These are phyloP conservation scores for Ophthalmolycus amberensis DNA, from an alignment of 2,113 vertebrate species.

Conservation along the genomic window DNA sequence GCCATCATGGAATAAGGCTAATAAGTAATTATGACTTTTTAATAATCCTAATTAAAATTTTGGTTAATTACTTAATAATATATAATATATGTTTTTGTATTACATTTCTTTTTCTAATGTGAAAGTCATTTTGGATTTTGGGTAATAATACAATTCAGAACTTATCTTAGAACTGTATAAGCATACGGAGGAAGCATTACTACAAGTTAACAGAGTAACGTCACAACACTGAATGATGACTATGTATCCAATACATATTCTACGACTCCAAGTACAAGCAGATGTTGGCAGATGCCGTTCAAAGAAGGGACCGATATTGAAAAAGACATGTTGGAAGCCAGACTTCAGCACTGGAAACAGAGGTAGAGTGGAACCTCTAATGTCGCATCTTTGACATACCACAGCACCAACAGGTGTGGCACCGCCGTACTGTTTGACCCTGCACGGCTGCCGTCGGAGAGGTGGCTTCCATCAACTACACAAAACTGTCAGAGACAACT, in stretches of 20 bases:
- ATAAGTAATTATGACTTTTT: neutral
- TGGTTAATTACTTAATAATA: neutral
- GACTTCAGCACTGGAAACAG: neutral
- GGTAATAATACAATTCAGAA: neutral
- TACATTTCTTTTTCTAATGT: neutral
- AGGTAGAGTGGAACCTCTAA: neutral
- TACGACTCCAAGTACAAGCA: neutral
- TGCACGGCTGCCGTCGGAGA: conserved; percentile 53
- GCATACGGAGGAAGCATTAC: neutral
- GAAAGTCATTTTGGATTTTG: neutral
- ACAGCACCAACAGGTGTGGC: conserved; percentile 53
- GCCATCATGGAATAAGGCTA: neutral
- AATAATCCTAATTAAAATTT: neutral
- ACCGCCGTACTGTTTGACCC: conserved; percentile 53
- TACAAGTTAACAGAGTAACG: no score
- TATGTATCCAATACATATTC: no score
- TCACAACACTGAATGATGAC: no score
- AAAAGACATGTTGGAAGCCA: neutral
- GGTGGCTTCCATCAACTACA: conserved; percentile 15
- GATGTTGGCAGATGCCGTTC: neutral
- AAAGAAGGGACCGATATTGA: neutral
- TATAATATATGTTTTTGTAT: neutral
- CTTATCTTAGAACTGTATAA: neutral
- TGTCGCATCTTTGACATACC: neutral
- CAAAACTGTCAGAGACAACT: conserved; percentile 49